phyloP scores from a whole-genome alignment of 1,140 invertebrate species.

The Trypoxylus dichotomus region DNA sequence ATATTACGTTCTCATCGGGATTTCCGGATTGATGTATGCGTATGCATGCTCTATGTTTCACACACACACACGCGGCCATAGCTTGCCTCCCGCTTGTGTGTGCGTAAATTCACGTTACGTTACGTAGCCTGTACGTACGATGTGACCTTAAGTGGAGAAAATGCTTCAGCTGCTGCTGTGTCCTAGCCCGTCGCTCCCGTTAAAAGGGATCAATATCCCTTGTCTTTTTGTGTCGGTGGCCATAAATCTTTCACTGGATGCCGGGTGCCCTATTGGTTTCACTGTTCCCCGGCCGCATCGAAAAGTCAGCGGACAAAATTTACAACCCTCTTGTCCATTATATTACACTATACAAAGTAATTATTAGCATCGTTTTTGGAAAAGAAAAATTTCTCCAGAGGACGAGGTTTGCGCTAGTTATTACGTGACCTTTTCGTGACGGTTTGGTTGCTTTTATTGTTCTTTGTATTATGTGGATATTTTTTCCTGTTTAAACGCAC shows the following conservation, averaged over 20 bases:
- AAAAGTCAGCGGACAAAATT: conserved; percentile 2
- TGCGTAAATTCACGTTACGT: neutral
- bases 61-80: neutral
- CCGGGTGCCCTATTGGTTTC: conserved; percentile 1
- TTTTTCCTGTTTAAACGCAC: neutral
- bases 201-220: conserved; percentile 24
- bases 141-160: neutral
- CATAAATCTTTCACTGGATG: neutral
- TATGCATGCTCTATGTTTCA: neutral
- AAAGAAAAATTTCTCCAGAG: neutral
- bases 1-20: neutral
- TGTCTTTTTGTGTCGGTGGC: conserved; percentile 16
- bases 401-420: neutral
- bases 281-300: neutral
- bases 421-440: neutral
- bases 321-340: conserved; percentile 17
- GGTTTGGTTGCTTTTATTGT: neutral
- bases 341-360: neutral
- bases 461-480: neutral
- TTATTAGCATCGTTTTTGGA: conserved; percentile 3
- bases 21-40: neutral
- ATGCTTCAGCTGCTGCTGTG: neutral
- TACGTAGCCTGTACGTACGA: neutral
- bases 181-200: neutral
- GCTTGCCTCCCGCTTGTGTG: neutral